phyloP scores from a whole-genome alignment of 2,888 invertebrate species.

The Tholera decimalis region DNA sequence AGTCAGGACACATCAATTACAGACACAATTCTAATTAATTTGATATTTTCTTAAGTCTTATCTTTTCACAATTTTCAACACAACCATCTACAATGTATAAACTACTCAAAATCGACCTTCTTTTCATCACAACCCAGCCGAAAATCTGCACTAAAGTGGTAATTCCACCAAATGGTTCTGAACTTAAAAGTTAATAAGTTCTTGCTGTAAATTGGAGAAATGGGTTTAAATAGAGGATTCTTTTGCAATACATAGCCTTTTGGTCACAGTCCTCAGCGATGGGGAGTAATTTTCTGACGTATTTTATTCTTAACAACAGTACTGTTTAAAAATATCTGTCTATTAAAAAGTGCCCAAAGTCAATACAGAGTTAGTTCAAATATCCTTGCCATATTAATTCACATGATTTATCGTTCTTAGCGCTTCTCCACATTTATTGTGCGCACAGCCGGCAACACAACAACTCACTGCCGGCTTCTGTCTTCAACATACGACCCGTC shows the following conservation, averaged over 20 bases:
- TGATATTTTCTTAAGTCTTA: slow-evolving; percentile 44
- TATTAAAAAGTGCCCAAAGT: too few species aligned
- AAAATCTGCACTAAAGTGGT: not conserved
- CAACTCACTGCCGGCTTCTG: too few species aligned
- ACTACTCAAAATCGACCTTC: slow-evolving; percentile 27
- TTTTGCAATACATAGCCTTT: too few species aligned
- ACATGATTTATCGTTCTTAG: too few species aligned
- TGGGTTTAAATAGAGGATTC: not conserved
- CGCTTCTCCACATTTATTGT: too few species aligned
- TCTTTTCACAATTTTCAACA: slow-evolving; percentile 27
- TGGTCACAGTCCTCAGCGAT: too few species aligned
- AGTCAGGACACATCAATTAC: slow-evolving; percentile 8
- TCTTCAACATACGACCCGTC: too few species aligned
- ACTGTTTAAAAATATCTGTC: too few species aligned
- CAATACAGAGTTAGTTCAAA: not conserved
- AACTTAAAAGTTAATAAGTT: too few species aligned
- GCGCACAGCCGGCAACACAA: too few species aligned
- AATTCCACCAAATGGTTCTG: not conserved
- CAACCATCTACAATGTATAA: slow-evolving; percentile 37
- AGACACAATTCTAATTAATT: slow-evolving; percentile 27
- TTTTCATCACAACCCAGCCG: slow-evolving; percentile 13
- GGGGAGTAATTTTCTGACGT: not conserved
- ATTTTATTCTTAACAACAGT: not conserved
- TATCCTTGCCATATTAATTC: not conserved
- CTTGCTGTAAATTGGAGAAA: too few species aligned